Base-by-base conservation (phyloP, 2,888 invertebrate species). In the Orgyia antiqua region DNA sequence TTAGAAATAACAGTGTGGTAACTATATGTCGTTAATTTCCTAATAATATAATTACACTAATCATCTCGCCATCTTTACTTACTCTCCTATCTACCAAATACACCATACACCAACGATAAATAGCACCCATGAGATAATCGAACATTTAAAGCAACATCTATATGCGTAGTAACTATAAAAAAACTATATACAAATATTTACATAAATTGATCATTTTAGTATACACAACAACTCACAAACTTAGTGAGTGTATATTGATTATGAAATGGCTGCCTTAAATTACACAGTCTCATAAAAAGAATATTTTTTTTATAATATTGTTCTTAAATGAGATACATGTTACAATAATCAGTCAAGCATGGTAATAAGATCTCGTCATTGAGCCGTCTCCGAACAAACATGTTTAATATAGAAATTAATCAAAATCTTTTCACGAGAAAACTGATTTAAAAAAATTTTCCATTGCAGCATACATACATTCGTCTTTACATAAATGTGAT, bases 61-160 rank as follows among this genome's bases (percentile, higher is more conserved):
- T 53, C 50, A 58, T 54, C 59, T 59, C 63, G 51, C 54, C 55
- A 49, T 58, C 51, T 39, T 47, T 48, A 39, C 46, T 42, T 57
- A 59, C 36, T 53, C 60, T 53, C 49, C 39, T 52, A 58, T 49
- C 60, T 58, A 58, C 48, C 57, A 67, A 58, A 57, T 69, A 68
- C 56, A 83, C 82, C 83, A 53, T 70, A 70, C 76, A 82, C 80
- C 83, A 66, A 71, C 67, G 50, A 72, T 76, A 77, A 78, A 80
- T 84, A 84, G 84, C 84, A 84, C 84, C 84, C 83, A 76, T 83
- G 66, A 73, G 63, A 75, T 76, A 78, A 78, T 71, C 66, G 65
- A 75, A 82, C 75, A 76, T 59, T 71, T 73, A 82, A 80, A 80
- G 82, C 82, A 51, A 72, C 62, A 68, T 70, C 62, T 70, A 68